These are phyloP conservation scores for Thermophis baileyi DNA, from an alignment of 2,113 vertebrate species.

Conservation along the genomic window DNA sequence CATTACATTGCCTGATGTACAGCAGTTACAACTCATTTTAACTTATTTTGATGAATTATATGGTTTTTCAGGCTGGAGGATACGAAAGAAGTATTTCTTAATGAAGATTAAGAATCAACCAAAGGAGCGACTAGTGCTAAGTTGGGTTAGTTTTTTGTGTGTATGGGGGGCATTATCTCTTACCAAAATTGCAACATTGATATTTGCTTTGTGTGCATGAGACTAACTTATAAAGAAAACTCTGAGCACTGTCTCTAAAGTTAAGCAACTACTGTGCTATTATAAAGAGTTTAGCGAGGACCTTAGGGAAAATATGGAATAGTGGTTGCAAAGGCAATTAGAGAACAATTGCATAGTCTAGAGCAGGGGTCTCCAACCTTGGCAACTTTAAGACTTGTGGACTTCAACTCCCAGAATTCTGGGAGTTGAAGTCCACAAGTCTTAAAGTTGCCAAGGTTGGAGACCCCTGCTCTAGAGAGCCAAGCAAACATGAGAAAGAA, in stretches of 20 bases:
- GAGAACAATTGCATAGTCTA: background rate
- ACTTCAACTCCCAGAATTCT: too few species aligned
- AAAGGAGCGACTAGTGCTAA: conserved; percentile 89
- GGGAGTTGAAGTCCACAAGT: too few species aligned
- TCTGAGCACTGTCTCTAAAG: background rate
- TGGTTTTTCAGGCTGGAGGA: conserved; percentile 83
- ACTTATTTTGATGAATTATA: background rate
- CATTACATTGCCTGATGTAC: background rate
- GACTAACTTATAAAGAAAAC: background rate
- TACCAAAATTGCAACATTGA: background rate
- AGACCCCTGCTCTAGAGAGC: too few species aligned
- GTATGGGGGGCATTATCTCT: background rate
- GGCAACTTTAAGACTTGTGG: too few species aligned
- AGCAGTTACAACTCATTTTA: background rate
- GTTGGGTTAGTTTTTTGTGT: conserved; percentile 80
- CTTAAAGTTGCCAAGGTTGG: too few species aligned
- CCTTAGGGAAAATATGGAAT: background rate
- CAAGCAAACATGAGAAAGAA: background rate
- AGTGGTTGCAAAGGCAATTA: background rate
- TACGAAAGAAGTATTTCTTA: conserved; percentile 94
- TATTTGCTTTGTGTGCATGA: background rate
- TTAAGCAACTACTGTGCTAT: background rate
- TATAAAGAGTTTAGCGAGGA: background rate
- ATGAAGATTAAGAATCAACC: conserved; percentile 94
- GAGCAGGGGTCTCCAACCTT: too few species aligned